Percentiles rank a stretch among this genome's conserved stretches.
Evolutionary conservation across 23 tunicate species (phyloP).

Genomic region (Phallusia fumigata): DNA sequence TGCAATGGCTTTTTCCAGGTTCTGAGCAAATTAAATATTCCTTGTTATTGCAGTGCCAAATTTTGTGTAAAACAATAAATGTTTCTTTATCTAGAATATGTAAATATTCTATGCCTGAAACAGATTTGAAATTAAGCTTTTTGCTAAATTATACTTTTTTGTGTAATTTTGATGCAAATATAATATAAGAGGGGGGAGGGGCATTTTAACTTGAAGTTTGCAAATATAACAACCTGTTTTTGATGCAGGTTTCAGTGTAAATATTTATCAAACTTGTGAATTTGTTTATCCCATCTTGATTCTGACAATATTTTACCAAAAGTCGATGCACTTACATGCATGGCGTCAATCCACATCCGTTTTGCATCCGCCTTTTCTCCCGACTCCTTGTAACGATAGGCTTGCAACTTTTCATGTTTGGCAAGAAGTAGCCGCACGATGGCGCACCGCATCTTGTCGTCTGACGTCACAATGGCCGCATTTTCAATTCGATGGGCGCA

Average conservation of each 20-base stretch:
- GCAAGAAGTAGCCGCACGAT: constrained; percentile 3
- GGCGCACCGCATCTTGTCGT: constrained; percentile 3
- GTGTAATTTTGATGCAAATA: background rate
- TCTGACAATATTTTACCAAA: too few species aligned
- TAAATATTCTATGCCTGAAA: too few species aligned
- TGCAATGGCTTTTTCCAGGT: background rate
- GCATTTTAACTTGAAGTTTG: too few species aligned
- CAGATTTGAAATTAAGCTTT: too few species aligned
- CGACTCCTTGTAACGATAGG: background rate
- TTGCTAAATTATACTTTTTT: too few species aligned
- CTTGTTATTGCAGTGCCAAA: too few species aligned
- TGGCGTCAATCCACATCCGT: constrained; percentile 3
- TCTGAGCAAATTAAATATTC: background rate
- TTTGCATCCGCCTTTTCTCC: background rate
- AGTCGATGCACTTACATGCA: background rate
- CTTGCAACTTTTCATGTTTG: constrained; percentile 10
- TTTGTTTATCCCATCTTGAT: too few species aligned
- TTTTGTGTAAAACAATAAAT: background rate
- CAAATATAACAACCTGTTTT: background rate
- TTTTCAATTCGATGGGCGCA: background rate
- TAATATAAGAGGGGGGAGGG: background rate
- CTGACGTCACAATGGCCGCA: background rate
- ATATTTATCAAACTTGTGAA: too few species aligned
- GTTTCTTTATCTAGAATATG: too few species aligned
- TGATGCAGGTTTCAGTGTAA: too few species aligned